Conservation (phyloP, 2,113 vertebrate species). For the Gymnarchus niloticus region DNA sequence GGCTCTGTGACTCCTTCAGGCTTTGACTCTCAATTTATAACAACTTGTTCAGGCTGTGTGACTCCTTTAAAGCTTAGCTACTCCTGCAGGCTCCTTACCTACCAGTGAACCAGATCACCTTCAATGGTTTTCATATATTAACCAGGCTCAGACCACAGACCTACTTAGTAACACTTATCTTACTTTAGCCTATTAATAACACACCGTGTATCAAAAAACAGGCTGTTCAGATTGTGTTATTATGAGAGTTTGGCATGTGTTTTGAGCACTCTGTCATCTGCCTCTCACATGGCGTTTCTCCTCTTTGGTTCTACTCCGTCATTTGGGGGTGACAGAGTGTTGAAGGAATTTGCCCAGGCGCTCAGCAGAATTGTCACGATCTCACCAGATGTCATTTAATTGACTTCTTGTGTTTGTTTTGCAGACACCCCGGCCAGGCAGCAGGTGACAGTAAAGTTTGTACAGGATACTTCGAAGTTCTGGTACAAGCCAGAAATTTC, state of each 20-base stretch:
- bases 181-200: too few relatives aligned
- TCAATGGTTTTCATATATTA: background rate
- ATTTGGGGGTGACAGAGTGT: background rate
- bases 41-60: background rate
- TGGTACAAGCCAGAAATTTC: conserved; percentile 98
- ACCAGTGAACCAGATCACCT: background rate
- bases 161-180: too few relatives aligned
- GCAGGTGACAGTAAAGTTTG: conserved; percentile 86
- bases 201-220: too few relatives aligned
- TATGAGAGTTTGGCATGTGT: too few relatives aligned
- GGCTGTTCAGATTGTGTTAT: too few relatives aligned
- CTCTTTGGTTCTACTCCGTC: too few relatives aligned
- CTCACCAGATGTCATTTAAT: background rate
- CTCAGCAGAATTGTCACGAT: background rate
- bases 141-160: background rate
- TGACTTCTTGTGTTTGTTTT: conserved; percentile 33
- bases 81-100: background rate
- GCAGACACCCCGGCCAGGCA: conserved; percentile 70
- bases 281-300: too few relatives aligned
- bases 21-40: background rate
- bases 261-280: too few relatives aligned
- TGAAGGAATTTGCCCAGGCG: too few relatives aligned
- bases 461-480: conserved; percentile 94
- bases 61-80: background rate
- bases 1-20: background rate